Conservation (phyloP, 2,113 vertebrate species). For the Stegostoma tigrinum region DNA sequence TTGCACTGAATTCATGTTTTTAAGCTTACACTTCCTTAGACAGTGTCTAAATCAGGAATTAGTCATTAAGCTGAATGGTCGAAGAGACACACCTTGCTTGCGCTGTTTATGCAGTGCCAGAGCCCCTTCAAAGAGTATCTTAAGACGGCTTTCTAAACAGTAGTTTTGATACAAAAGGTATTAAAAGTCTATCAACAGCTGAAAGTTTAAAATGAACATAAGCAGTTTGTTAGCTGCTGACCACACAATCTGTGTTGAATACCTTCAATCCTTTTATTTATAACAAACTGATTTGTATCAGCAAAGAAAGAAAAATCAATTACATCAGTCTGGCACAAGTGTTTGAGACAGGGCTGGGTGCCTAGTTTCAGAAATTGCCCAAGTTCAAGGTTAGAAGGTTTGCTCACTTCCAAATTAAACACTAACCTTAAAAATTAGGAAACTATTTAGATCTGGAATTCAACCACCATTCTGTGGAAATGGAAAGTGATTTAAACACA, state of each 20-base stretch:
- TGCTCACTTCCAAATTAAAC: neutral
- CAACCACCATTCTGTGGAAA: neutral
- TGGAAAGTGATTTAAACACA: neutral
- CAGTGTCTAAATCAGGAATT: neutral
- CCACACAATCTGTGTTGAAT: neutral
- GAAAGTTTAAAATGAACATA: neutral
- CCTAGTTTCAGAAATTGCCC: neutral
- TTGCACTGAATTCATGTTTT: neutral
- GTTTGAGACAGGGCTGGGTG: neutral
- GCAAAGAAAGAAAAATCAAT: neutral
- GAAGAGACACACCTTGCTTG: neutral
- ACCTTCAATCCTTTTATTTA: neutral
- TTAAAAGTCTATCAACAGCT: neutral
- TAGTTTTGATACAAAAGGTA: neutral
- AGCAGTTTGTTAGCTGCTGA: neutral
- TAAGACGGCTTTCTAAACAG: neutral
- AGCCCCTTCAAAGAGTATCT: neutral
- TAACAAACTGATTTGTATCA: neutral
- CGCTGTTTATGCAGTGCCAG: neutral
- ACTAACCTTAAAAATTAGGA: constrained; percentile 5
- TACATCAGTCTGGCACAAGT: neutral
- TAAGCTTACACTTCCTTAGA: neutral
- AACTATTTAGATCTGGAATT: neutral
- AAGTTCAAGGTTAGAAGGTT: constrained; percentile 5
- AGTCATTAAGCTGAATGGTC: neutral